These are phyloP conservation scores for Salvelinus namaycush DNA, from an alignment of 2,113 vertebrate genomes.

Conservation along the genomic window DNA sequence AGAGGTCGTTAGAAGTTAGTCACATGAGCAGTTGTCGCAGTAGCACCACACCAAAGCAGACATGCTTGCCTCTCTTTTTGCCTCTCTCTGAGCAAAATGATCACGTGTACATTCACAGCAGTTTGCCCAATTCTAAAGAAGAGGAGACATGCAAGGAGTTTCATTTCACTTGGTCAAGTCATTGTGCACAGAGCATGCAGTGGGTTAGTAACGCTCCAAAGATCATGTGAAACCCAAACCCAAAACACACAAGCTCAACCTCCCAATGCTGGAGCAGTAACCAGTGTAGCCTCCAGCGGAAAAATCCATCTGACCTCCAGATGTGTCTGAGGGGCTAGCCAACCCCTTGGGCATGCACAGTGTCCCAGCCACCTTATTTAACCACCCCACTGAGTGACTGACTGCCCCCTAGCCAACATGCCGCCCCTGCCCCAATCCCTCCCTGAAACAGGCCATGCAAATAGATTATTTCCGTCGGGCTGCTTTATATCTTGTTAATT, in stretches of 20 bases:
- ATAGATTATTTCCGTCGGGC: conserved; percentile 6
- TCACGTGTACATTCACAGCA: conserved; percentile 68
- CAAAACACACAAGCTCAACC: not conserved
- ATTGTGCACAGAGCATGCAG: conserved; percentile 49
- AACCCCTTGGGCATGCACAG: conserved; percentile 48
- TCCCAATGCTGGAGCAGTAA: not conserved
- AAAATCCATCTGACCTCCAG: not conserved
- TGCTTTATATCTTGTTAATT: conserved; percentile 53
- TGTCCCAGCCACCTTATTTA: conserved; percentile 16
- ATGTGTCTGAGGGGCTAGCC: conserved; percentile 16
- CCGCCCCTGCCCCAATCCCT: conserved; percentile 38
- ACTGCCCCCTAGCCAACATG: conserved; percentile 25
- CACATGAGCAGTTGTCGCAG: conserved; percentile 32
- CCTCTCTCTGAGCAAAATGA: conserved; percentile 71
- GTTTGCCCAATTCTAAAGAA: conserved; percentile 66
- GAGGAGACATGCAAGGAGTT: conserved; percentile 50
- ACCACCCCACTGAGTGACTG: conserved; percentile 9
- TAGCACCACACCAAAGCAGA: conserved; percentile 50
- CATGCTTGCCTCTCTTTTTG: conserved; percentile 57
- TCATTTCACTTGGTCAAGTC: conserved; percentile 17
- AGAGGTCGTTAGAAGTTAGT: conserved; percentile 45
- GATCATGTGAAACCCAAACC: not conserved
- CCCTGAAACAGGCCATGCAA: conserved; percentile 58
- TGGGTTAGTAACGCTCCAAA: conserved; percentile 32
- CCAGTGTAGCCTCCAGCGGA: no score